Percentiles rank a stretch among this genome's conserved stretches.
These are phyloP conservation scores for Adelphocoris suturalis DNA, from an alignment of 2,888 invertebrate species.

Conservation along the genomic window DNA sequence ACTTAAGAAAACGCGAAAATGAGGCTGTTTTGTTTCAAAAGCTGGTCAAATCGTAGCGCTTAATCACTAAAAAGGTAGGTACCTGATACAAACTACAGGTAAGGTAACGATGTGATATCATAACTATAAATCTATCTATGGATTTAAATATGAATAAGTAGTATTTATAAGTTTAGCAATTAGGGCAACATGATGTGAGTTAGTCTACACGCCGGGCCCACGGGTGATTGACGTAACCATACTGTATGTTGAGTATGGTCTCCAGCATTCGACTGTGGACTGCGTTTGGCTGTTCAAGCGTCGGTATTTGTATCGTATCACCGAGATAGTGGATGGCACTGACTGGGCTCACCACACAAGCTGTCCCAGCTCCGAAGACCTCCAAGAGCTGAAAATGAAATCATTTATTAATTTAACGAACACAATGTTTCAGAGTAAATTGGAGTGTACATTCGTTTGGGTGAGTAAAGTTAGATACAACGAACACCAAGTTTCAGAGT, in stretches of 20 bases:
- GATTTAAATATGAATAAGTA: neutral
- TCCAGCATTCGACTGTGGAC: constrained; percentile 87
- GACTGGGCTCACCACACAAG: constrained; percentile 95
- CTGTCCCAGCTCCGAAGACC: constrained; percentile 98
- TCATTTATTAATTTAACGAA: neutral
- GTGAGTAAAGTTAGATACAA: too few relatives aligned
- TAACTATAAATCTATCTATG: too few relatives aligned
- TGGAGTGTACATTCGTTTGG: too few relatives aligned
- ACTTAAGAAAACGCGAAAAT: too few relatives aligned
- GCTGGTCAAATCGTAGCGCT: too few relatives aligned
- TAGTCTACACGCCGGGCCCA: constrained; percentile 86
- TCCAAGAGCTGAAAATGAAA: constrained; percentile 87
- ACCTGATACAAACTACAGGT: too few relatives aligned
- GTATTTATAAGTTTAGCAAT: neutral
- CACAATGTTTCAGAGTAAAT: too few relatives aligned
- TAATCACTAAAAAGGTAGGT: too few relatives aligned
- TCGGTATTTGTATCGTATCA: constrained; percentile 85
- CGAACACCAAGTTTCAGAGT: too few relatives aligned
- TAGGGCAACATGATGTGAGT: neutral
- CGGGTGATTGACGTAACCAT: constrained; percentile 90
- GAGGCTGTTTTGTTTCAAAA: too few relatives aligned
- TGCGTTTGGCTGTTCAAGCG: constrained; percentile 85
- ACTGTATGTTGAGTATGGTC: constrained; percentile 92
- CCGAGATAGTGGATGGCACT: constrained; percentile 90
- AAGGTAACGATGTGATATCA: too few relatives aligned